A percentile compares a stretch with the other conserved stretches of the same genome.
These are phyloP conservation scores for Eupelmus urozonus DNA, from an alignment of 2,888 invertebrate genomes.

Conservation along the genomic window DNA sequence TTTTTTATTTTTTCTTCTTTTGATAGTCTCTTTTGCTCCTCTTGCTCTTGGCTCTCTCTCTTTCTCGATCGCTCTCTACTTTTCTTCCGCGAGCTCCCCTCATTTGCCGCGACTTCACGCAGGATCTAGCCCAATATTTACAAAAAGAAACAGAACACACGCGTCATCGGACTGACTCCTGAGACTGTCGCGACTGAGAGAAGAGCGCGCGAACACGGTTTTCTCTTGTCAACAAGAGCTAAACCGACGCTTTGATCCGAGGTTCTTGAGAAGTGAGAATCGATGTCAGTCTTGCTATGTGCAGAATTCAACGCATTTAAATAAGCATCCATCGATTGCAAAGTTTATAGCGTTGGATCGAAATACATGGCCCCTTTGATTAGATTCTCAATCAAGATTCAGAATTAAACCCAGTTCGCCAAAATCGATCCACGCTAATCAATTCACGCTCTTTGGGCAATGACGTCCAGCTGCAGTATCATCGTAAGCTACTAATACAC, in stretches of 20 bases:
- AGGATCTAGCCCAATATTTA: slow-evolving; percentile 63
- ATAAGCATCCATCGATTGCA: neutral
- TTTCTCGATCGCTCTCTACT: neutral
- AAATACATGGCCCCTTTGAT: neutral
- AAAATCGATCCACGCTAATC: neutral
- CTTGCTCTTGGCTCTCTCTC: slow-evolving; percentile 32
- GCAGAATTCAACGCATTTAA: neutral
- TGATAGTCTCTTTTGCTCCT: slow-evolving; percentile 29
- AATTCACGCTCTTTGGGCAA: neutral
- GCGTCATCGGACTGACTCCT: slow-evolving; percentile 60
- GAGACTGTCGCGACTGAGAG: slow-evolving; percentile 25
- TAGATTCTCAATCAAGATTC: neutral
- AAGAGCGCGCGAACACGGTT: slow-evolving; percentile 24
- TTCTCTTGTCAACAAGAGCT: slow-evolving; percentile 23
- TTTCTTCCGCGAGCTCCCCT: neutral
- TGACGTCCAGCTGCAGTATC: neutral
- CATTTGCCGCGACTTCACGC: slow-evolving; percentile 53
- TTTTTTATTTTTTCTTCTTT: slow-evolving; percentile 26
- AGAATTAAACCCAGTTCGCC: neutral
- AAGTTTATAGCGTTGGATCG: neutral
- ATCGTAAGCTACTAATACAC: neutral
- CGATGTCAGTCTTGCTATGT: slow-evolving; percentile 41
- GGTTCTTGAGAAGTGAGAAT: slow-evolving; percentile 14
- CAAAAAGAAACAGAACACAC: slow-evolving; percentile 55
- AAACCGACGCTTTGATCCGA: slow-evolving; percentile 6